Conservation (phyloP, 2,113 vertebrate genomes). For the Natator depressus region DNA sequence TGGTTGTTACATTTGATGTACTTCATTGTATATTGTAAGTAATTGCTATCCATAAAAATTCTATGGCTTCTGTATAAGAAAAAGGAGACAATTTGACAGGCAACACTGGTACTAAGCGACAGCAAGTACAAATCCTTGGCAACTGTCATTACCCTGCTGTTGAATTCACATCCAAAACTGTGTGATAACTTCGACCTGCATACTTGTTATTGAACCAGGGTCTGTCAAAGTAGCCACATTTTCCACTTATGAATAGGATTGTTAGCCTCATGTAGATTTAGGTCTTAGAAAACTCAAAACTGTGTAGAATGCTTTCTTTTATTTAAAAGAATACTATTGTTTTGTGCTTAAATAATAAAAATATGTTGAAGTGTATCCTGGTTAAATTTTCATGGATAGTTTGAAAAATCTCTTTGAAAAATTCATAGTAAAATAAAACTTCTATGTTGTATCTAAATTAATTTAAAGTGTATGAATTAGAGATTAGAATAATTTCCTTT, state of each 20-base stretch:
- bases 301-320: neutral
- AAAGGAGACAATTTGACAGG: constrained; percentile 82
- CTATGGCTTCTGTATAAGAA: constrained; percentile 73
- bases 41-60: constrained; percentile 83
- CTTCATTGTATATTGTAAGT: constrained; percentile 76
- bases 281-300: constrained; percentile 45
- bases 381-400: neutral
- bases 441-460: neutral
- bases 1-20: constrained; percentile 80
- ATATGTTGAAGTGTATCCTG: neutral
- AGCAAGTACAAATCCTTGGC: constrained; percentile 80
- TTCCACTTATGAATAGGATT: constrained; percentile 56
- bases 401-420: neutral
- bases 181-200: constrained; percentile 68
- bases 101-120: constrained; percentile 73
- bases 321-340: neutral
- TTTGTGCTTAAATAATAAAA: constrained; percentile 5
- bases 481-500: neutral
- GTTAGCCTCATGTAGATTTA: constrained; percentile 46
- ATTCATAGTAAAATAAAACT: neutral
- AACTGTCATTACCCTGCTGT: constrained; percentile 83
- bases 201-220: constrained; percentile 53
- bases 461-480: neutral
- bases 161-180: constrained; percentile 79
- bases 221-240: constrained; percentile 62